Evolutionary conservation across 2,797 vertebrate genomes (phyloP), one percentile per base, ranked within the genome.

Genomic region (Anas bernieri): DNA sequence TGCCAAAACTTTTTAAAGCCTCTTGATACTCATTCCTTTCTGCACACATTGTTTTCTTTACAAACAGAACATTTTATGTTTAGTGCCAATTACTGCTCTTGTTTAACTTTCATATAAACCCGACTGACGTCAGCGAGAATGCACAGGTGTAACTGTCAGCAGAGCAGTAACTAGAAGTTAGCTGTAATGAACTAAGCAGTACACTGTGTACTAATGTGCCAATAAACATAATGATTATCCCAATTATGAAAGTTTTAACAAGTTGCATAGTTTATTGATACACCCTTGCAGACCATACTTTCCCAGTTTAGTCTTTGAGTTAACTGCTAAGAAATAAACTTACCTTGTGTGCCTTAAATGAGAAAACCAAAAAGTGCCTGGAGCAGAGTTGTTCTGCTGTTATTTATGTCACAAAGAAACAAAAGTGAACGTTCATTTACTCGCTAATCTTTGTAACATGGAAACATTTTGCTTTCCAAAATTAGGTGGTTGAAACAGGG

Each of bases 381-480:
- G 18, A 80, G 56, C 79, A 82, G 90, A 93, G 83, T 69, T 85
- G 55, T 79, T 86, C 72, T 1, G 11, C 25, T 82, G 83, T 80
- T 87, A 92, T 85, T 97, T 79, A 84, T 91, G 69, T 82, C 94
- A 84, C 56, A 93, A 67, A 93, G 83, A 92, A 90, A 74, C 20
- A 88, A 92, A 94, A 84, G 67, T 86, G 87, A 94, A 80, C 90
- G 74, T 78, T 90, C n/a, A 79, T 81, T 91, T 95, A 81, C 76
- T 92, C 75, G 78, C 88, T 87, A 94, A 94, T 80, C 90, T 89
- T 90, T 93, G 58, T 86, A 95, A 92, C 77, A 86, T 86, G 85
- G 83, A 96, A 94, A 92, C 64, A 62, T 72, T 95, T 84, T 91
- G 37, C 86, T 93, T 94, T 96, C 86, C 85, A 55, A 95, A 96